Evolutionary conservation across 2,797 vertebrate genomes (phyloP).

Genomic region (Rhadinocentrus ornatus): DNA sequence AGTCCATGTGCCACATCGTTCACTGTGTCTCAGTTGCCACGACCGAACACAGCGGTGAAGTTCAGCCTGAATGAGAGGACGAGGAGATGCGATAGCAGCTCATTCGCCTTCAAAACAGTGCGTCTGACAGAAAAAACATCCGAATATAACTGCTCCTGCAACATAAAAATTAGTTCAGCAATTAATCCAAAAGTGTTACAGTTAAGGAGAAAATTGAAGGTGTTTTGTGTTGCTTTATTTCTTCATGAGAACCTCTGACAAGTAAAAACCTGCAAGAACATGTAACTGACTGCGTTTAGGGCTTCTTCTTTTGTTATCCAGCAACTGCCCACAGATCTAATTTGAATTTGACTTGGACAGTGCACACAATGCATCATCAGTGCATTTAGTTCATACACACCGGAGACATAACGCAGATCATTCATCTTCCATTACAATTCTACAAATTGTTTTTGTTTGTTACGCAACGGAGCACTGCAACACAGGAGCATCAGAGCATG

Average conservation of each 20-base stretch:
- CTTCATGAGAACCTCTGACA: not conserved
- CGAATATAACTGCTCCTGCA: not conserved
- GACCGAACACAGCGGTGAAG: not conserved
- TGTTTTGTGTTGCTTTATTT: not conserved
- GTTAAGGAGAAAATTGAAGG: not conserved
- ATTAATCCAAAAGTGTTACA: not conserved
- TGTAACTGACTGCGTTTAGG: not conserved
- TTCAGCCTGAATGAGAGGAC: not conserved
- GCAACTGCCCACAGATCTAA: not conserved
- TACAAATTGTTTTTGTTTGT: conserved; percentile 10
- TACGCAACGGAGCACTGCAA: conserved; percentile 11
- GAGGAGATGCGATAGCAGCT: not conserved
- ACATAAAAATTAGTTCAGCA: not conserved
- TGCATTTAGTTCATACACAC: conserved; percentile 2
- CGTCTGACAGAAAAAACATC: not conserved
- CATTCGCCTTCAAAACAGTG: not conserved
- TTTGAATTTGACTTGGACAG: not conserved
- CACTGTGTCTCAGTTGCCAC: not conserved
- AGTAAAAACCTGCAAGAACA: not conserved
- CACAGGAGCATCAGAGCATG: not conserved
- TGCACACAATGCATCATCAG: not conserved
- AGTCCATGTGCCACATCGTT: not conserved
- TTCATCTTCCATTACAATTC: not conserved
- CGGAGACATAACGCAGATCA: not conserved
- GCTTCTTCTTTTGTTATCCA: not conserved